Conservation (phyloP, 1,140 invertebrate species). For the Caenorhabditis brenneri region DNA sequence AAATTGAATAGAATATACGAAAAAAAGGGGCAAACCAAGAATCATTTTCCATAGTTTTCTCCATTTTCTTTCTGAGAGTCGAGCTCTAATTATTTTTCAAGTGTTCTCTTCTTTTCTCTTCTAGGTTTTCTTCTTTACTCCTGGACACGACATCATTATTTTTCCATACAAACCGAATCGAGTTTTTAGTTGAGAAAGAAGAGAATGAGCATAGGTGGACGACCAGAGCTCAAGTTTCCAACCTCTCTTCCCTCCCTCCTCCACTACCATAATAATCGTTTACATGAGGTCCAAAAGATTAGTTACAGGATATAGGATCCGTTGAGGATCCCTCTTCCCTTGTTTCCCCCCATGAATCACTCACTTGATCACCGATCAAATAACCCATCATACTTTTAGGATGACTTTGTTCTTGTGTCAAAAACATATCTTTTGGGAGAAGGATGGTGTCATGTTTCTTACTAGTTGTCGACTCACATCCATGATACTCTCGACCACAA, state of each 20-base stretch:
- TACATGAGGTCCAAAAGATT: not conserved
- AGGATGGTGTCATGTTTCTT: not conserved
- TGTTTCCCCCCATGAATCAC: not conserved
- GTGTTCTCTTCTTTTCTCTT: conserved; percentile 5
- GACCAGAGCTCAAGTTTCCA: conserved; percentile 32
- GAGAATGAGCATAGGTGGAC: conserved; percentile 20
- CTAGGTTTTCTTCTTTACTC: not conserved
- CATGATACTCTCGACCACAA: not conserved
- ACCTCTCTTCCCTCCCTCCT: not conserved
- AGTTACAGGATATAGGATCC: not conserved
- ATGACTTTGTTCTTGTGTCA: not conserved
- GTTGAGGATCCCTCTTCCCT: not conserved
- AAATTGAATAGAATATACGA: conserved; percentile 11
- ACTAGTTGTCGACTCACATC: not conserved
- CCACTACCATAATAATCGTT: not conserved
- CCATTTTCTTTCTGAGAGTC: not conserved
- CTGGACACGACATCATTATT: not conserved
- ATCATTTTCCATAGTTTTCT: not conserved
- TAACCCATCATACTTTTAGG: not conserved
- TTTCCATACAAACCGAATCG: conserved; percentile 1
- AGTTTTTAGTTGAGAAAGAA: not conserved
- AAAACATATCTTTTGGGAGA: not conserved
- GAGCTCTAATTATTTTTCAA: conserved; percentile 37
- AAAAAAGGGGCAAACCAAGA: not conserved
- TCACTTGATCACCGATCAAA: not conserved